phyloP scores from a whole-genome alignment of 2,113 vertebrate species.

The Gymnogyps californianus region DNA sequence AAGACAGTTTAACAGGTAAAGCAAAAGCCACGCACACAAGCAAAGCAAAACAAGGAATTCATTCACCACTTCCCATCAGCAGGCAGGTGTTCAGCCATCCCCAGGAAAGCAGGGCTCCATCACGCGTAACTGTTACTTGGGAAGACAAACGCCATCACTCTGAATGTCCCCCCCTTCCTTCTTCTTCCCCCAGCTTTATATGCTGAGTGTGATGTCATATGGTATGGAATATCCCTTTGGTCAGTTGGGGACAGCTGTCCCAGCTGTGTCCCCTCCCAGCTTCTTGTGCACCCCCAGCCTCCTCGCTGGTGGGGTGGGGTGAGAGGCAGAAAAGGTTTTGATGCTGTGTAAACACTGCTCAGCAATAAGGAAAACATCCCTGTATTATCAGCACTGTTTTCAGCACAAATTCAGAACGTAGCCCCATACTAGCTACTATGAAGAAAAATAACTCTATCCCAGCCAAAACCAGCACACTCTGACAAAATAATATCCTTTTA shows the following conservation, averaged over 20 bases:
- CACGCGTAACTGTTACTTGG: fast-evolving
- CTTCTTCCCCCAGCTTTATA: background rate
- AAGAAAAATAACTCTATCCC: background rate
- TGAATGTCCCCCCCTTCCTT: background rate
- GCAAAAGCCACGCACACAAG: no score
- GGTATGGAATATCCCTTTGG: background rate
- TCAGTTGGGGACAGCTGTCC: background rate
- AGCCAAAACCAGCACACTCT: background rate
- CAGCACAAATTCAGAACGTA: background rate
- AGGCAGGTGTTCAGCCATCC: background rate
- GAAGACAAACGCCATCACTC: background rate
- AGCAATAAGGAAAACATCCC: background rate
- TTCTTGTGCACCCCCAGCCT: background rate
- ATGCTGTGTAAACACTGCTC: background rate
- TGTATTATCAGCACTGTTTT: background rate
- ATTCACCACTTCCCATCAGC: background rate
- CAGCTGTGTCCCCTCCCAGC: background rate
- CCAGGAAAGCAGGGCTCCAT: background rate
- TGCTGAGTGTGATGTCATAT: background rate
- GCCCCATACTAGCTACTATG: background rate
- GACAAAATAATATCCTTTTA: background rate
- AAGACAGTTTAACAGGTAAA: no score
- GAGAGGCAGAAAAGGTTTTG: background rate
- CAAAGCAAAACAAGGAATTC: background rate
- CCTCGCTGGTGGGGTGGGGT: background rate